Evolutionary conservation across 2,888 invertebrate species (phyloP).

Genomic region (Pteria penguin): DNA sequence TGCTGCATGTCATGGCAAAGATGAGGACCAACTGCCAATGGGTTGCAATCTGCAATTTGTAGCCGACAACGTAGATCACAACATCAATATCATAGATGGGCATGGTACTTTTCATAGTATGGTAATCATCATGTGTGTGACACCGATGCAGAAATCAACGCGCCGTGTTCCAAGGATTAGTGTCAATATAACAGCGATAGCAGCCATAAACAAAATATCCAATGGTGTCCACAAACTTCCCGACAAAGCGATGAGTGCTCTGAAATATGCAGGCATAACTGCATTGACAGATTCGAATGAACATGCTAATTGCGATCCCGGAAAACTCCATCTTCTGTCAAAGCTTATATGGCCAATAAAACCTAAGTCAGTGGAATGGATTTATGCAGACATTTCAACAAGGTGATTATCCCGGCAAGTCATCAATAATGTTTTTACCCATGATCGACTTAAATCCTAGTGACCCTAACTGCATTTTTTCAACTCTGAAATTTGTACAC

Average conservation of each 20-base stretch:
- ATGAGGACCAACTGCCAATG: constrained; percentile 11
- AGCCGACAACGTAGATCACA: constrained; percentile 44
- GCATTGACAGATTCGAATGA: background rate
- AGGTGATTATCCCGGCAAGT: constrained; percentile 2
- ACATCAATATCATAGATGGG: background rate
- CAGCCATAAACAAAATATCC: background rate
- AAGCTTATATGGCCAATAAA: background rate
- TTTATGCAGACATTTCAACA: constrained; percentile 15
- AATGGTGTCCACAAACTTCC: background rate
- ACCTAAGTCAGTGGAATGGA: constrained; percentile 8
- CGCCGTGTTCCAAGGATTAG: background rate
- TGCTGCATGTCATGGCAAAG: constrained; percentile 15
- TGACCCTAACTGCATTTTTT: constrained; percentile 52
- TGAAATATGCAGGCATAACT: background rate
- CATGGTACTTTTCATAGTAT: background rate
- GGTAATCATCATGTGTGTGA: background rate
- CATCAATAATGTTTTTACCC: constrained; percentile 37
- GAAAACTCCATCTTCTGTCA: background rate
- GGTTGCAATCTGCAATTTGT: constrained; percentile 41
- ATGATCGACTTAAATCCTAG: constrained; percentile 60
- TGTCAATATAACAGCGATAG: background rate
- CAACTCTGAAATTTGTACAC: constrained; percentile 51
- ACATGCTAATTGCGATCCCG: background rate
- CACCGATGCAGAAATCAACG: background rate
- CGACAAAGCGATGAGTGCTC: background rate